Percentiles rank a stretch among this genome's conserved stretches.
Conservation (phyloP, 2,888 invertebrate genomes). For the Andrena hattorfiana region DNA sequence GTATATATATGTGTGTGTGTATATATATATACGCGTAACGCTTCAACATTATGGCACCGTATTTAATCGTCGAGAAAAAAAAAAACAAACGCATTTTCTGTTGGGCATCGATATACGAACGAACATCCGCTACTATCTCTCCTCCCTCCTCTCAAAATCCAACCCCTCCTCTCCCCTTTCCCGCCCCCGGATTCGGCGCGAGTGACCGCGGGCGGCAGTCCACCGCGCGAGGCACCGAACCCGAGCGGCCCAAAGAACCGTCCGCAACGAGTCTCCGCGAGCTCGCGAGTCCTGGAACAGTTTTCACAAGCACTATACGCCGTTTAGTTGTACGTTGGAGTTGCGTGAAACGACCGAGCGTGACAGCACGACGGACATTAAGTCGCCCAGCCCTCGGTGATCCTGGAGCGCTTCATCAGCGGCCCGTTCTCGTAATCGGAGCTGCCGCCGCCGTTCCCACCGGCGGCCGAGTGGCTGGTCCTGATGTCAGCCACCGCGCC, state of each 20-base stretch:
- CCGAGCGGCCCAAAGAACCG: conserved; percentile 17
- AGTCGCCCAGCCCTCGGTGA: conserved; percentile 96
- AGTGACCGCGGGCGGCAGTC: conserved; percentile 15
- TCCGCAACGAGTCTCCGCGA: conserved; percentile 38
- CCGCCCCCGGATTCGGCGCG: background rate
- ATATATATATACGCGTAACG: conserved; percentile 80
- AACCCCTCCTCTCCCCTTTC: too few species aligned
- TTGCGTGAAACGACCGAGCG: conserved; percentile 70
- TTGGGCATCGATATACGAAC: conserved; percentile 76
- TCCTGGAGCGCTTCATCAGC: conserved; percentile 93
- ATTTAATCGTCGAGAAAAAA: conserved; percentile 74
- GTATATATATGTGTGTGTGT: conserved; percentile 73
- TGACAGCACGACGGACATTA: conserved; percentile 86
- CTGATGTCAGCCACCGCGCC: conserved; percentile 87
- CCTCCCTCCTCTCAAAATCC: background rate
- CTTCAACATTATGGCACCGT: conserved; percentile 85
- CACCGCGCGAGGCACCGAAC: conserved; percentile 15
- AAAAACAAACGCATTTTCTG: conserved; percentile 74
- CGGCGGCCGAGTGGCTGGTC: conserved; percentile 79
- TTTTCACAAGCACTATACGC: conserved; percentile 76
- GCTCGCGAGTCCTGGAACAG: conserved; percentile 69
- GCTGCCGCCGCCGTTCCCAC: conserved; percentile 84
- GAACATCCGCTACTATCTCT: conserved; percentile 54
- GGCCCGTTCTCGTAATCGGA: conserved; percentile 89
- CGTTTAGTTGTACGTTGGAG: conserved; percentile 76